phyloP scores from a whole-genome alignment of 1,140 invertebrate species.

The Magallana angulata region DNA sequence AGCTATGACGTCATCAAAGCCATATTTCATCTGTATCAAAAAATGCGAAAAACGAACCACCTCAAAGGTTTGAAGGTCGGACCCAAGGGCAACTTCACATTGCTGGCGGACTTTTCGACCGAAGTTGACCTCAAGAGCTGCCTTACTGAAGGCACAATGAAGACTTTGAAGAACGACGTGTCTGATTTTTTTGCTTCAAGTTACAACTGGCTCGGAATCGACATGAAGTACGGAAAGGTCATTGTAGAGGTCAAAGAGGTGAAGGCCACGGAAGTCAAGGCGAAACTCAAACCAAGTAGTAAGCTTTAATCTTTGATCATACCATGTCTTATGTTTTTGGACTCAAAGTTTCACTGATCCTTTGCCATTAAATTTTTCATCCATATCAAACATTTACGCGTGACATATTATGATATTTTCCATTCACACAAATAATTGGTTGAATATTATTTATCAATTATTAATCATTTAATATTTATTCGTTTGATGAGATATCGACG shows the following conservation, averaged over 20 bases:
- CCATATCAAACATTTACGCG: too few relatives aligned
- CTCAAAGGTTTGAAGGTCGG: neutral
- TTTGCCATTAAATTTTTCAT: too few relatives aligned
- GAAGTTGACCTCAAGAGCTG: neutral
- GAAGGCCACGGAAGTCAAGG: neutral
- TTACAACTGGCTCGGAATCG: neutral
- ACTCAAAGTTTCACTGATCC: too few relatives aligned
- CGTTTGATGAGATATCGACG: too few relatives aligned
- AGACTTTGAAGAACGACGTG: neutral
- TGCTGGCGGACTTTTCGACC: slow-evolving; percentile 3
- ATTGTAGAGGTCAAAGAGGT: slow-evolving; percentile 9
- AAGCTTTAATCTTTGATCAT: too few relatives aligned
- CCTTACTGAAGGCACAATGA: neutral
- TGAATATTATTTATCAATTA: too few relatives aligned
- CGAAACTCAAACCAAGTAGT: neutral
- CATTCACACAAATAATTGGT: too few relatives aligned
- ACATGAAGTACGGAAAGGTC: slow-evolving; percentile 25
- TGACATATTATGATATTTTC: too few relatives aligned
- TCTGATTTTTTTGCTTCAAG: neutral
- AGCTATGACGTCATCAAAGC: neutral
- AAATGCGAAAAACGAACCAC: slow-evolving; percentile 8
- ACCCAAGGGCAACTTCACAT: neutral
- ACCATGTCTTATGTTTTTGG: too few relatives aligned
- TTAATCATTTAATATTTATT: too few relatives aligned
- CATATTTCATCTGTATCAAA: slow-evolving; percentile 11